Evolutionary conservation across 2,797 vertebrate genomes (phyloP).

Genomic region (Coccyzus lansbergi): DNA sequence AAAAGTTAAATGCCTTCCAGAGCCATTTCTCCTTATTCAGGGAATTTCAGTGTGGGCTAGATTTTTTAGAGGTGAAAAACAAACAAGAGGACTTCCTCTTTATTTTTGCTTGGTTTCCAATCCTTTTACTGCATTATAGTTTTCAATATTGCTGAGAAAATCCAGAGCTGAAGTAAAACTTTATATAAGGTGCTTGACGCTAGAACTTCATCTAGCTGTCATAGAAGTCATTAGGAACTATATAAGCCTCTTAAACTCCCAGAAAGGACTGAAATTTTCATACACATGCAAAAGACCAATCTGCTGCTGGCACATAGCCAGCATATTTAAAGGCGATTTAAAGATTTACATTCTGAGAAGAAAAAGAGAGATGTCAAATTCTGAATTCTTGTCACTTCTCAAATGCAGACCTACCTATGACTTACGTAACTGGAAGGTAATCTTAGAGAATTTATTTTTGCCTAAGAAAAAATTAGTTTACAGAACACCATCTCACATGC

Average conservation of each 20-base stretch:
- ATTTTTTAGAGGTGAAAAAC: neutral
- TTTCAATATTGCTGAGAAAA: neutral
- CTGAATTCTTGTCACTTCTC: neutral
- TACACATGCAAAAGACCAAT: neutral
- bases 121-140: neutral
- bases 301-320: neutral
- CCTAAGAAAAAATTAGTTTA: neutral
- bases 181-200: constrained; percentile 18
- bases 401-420: neutral
- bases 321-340: constrained; percentile 17
- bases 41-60: accelerated
- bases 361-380: neutral
- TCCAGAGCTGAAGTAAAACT: neutral
- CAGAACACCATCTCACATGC: neutral
- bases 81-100: neutral
- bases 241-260: constrained; percentile 55
- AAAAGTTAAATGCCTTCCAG: neutral
- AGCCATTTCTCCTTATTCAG: neutral
- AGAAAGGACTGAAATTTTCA: constrained; percentile 7
- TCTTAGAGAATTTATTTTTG: neutral
- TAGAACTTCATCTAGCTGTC: constrained; percentile 46
- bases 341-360: constrained; percentile 47
- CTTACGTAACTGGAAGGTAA: neutral
- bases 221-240: neutral
- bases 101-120: neutral